Evolutionary conservation across 2,113 vertebrate genomes (phyloP), one percentile per base, ranked within the genome.

Genomic region (Centropristis striata): DNA sequence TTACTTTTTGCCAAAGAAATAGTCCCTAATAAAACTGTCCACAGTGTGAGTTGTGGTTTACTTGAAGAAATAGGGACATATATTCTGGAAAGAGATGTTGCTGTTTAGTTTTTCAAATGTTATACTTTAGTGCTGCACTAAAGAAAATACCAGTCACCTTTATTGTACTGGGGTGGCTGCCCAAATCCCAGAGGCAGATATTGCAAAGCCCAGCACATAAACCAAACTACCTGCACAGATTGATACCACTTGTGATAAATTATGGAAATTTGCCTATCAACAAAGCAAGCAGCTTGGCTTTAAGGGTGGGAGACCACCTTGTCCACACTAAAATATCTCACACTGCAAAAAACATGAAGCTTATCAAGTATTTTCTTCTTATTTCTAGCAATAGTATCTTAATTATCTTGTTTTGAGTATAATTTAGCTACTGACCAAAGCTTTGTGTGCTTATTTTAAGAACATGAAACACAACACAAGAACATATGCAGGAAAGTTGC

Each of bases 31-130:
- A 60, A 60, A 39, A 11, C 36, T 41, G 36, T 23, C n/a, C 36
- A 41, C 37, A 23, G 36, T 15, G 58, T 37, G 28, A 60, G 41
- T 60, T 60, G 58, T 41, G 58, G 58, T 41, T 41, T 60, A 23
- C 14, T n/a, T 37, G 41, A 39, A 28, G 58, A 41, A 39, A 60
- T n/a, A 14, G 41, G 20, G 20, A 39, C 3, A 21, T 59, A 59
- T 59, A 59, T 59, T 59, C 32, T 20, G 2, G 32, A 11, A 7
- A 37, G 10, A n/a, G 5, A 37, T 13, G 5, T 23, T 39, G 20
- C 32, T 8, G 3, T 41, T 60, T 15, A 23, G 37, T 61, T 41
- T 49, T n/a, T 16, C 8, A 42, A 61, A 61, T 60, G 12, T 8
- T 15, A 2, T 23, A 16, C 41, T 60, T 60, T 41, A 41, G 12